Conservation (phyloP, 2,888 invertebrate species). For the Rhagonycha lutea region DNA sequence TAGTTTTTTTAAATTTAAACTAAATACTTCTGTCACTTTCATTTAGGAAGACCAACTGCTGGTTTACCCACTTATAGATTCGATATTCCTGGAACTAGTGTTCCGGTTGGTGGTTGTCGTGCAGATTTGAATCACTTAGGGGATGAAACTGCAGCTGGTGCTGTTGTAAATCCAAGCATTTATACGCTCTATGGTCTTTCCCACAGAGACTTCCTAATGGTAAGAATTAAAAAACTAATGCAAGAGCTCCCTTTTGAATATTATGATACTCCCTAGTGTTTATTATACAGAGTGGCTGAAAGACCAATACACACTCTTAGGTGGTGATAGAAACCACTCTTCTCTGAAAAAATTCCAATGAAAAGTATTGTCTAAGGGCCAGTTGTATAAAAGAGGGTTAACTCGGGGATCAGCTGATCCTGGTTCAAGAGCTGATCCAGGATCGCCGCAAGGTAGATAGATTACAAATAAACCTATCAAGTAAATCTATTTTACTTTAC, state of each 20-base stretch:
- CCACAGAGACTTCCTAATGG: constrained; percentile 53
- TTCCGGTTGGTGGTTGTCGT: constrained; percentile 40
- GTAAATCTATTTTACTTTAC: too few relatives aligned
- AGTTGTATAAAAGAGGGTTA: too few relatives aligned
- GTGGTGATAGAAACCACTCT: too few relatives aligned
- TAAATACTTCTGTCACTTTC: not conserved
- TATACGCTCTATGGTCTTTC: constrained; percentile 53
- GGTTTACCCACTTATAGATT: constrained; percentile 44
- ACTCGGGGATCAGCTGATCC: too few relatives aligned
- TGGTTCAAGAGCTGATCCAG: too few relatives aligned
- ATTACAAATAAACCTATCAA: too few relatives aligned
- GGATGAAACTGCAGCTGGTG: constrained; percentile 47
- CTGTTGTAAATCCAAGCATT: constrained; percentile 54
- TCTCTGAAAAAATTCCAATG: too few relatives aligned
- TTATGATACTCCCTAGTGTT: too few relatives aligned
- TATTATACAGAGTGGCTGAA: too few relatives aligned
- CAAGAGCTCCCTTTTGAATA: not conserved
- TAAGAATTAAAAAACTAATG: constrained; percentile 25
- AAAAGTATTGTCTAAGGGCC: too few relatives aligned
- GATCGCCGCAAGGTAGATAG: too few relatives aligned
- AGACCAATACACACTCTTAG: too few relatives aligned
- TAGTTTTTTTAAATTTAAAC: not conserved
- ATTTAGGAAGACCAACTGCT: constrained; percentile 41
- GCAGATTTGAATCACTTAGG: constrained; percentile 47
- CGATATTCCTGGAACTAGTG: constrained; percentile 41